phyloP scores from a whole-genome alignment of 2,797 vertebrate species.

The Ceyx erithaca region DNA sequence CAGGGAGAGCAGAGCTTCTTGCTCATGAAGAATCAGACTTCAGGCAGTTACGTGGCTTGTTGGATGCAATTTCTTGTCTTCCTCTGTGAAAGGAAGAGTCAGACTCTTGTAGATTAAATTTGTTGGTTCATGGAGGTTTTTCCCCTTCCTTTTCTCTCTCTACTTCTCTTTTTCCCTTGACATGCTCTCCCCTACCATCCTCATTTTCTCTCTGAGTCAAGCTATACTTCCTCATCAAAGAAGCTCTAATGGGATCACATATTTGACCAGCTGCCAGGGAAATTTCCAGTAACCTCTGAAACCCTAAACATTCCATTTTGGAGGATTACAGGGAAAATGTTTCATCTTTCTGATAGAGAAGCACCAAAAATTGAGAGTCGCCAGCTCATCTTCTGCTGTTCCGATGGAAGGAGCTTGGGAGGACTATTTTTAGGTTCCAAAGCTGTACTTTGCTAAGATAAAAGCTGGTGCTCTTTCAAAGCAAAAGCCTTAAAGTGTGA shows the following conservation, averaged over 20 bases:
- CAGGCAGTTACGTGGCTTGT: constrained; percentile 43
- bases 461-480: constrained; percentile 66
- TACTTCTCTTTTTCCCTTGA: constrained; percentile 24
- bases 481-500: constrained; percentile 62
- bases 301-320: constrained; percentile 69
- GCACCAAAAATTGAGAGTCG: constrained; percentile 61
- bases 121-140: constrained; percentile 51
- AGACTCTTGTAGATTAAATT: constrained; percentile 65
- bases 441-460: constrained; percentile 70
- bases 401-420: constrained; percentile 53
- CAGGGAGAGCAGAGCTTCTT: constrained; percentile 22
- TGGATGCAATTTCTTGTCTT: constrained; percentile 69
- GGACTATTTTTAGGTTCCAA: constrained; percentile 70
- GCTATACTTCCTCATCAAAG: constrained; percentile 63
- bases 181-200: neutral
- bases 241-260: constrained; percentile 70
- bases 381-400: constrained; percentile 63
- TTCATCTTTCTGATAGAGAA: constrained; percentile 67
- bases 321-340: constrained; percentile 63
- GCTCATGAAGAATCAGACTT: constrained; percentile 34
- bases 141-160: constrained; percentile 39
- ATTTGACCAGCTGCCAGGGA: constrained; percentile 64
- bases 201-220: constrained; percentile 54
- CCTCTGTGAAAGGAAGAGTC: constrained; percentile 48
- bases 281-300: constrained; percentile 68